phyloP scores from a whole-genome alignment of 1,140 invertebrate species.

The Bombyx mandarina region DNA sequence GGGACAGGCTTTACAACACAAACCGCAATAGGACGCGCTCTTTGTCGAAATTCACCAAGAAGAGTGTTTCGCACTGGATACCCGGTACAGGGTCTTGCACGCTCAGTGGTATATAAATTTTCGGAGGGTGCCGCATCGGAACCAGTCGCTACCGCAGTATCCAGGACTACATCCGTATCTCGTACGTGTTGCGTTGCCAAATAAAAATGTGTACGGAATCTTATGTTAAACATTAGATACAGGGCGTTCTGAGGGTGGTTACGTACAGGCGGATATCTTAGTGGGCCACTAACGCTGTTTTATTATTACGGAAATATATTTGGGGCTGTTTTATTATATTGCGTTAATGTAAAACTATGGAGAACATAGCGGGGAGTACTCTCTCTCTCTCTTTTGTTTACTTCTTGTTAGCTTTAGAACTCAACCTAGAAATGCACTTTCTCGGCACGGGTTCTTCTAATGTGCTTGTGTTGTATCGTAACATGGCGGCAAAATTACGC shows the following conservation, averaged over 20 bases:
- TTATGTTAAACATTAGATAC: slow-evolving; percentile 22
- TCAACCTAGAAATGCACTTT: too few species aligned
- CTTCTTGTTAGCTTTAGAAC: too few species aligned
- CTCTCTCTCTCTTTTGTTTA: not conserved
- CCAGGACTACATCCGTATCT: slow-evolving; percentile 41
- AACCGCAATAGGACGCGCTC: slow-evolving; percentile 35
- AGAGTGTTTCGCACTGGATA: slow-evolving; percentile 27
- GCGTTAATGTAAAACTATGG: slow-evolving; percentile 3
- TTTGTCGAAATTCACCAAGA: slow-evolving; percentile 24
- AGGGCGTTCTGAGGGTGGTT: slow-evolving; percentile 6
- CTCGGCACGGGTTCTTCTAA: too few species aligned
- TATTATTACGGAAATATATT: slow-evolving; percentile 9
- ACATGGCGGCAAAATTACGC: too few species aligned
- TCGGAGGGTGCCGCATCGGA: slow-evolving; percentile 52
- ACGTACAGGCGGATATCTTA: slow-evolving; percentile 9
- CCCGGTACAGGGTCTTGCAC: slow-evolving; percentile 42
- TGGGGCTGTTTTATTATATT: not conserved
- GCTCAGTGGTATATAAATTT: slow-evolving; percentile 64
- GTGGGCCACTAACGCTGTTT: slow-evolving; percentile 5
- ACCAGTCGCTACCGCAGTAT: slow-evolving; percentile 37
- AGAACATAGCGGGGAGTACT: not conserved
- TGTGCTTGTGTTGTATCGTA: too few species aligned
- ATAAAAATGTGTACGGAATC: slow-evolving; percentile 36
- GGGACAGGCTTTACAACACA: not conserved
- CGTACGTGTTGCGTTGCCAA: slow-evolving; percentile 49